Conservation (phyloP, 2,888 invertebrate species). For the Leptinotarsa juncta region DNA sequence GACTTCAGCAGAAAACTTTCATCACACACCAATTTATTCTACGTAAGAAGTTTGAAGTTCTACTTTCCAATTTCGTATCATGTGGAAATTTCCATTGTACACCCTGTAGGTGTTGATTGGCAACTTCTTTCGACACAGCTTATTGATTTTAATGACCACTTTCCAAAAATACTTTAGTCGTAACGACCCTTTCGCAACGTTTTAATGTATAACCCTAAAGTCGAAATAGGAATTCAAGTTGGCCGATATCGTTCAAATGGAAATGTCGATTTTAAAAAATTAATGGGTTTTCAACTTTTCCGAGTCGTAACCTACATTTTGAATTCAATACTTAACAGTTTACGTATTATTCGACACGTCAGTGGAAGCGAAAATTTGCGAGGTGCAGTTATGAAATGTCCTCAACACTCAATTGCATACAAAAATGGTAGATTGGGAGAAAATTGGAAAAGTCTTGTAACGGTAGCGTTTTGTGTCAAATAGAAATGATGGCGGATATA, state of each 20-base stretch:
- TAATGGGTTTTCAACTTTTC: constrained; percentile 1
- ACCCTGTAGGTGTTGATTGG: neutral
- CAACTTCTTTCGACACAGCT: neutral
- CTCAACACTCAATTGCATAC: no score
- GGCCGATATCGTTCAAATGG: neutral
- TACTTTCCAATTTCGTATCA: no score
- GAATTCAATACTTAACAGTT: neutral
- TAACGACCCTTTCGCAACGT: neutral
- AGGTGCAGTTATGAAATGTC: neutral
- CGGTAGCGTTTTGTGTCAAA: no score
- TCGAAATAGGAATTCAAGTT: neutral
- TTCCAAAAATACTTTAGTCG: neutral
- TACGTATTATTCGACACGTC: neutral
- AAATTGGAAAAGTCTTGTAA: no score
- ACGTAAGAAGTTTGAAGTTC: no score
- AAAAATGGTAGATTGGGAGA: no score
- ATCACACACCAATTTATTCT: no score
- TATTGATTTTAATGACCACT: neutral
- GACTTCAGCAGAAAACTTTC: no score
- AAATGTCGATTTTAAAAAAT: neutral
- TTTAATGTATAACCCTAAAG: neutral
- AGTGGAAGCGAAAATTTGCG: neutral
- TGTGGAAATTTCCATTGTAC: neutral
- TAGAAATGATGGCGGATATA: no score
- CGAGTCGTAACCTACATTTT: constrained; percentile 1